These are phyloP conservation scores for Drosophila robusta DNA, from an alignment of 2,888 invertebrate species.

Conservation along the genomic window DNA sequence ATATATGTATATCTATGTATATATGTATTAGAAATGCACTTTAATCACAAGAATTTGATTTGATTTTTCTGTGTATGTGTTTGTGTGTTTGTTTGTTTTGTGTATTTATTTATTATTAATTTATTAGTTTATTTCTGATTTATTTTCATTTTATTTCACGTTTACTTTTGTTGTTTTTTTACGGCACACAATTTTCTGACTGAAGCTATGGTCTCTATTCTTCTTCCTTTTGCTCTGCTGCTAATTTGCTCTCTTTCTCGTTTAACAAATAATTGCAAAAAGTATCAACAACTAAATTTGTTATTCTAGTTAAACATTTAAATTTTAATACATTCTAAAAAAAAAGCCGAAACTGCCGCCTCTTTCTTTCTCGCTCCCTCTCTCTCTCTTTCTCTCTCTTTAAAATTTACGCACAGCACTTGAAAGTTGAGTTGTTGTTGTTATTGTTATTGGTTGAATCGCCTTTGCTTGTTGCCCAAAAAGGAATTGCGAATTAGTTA, in stretches of 20 bases:
- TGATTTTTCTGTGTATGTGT: slow-evolving; percentile 46
- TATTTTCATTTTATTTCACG: slow-evolving; percentile 44
- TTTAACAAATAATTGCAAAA: slow-evolving; percentile 79
- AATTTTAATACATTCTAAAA: slow-evolving; percentile 76
- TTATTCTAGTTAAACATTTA: slow-evolving; percentile 80
- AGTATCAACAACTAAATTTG: slow-evolving; percentile 82
- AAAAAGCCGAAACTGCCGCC: slow-evolving; percentile 73
- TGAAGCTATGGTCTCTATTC: slow-evolving; percentile 36
- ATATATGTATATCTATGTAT: slow-evolving; percentile 42
- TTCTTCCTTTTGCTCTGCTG: slow-evolving; percentile 8
- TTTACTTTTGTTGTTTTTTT: slow-evolving; percentile 17
- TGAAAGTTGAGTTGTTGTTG: slow-evolving; percentile 36
- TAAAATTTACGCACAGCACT: slow-evolving; percentile 45
- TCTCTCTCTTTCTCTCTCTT: slow-evolving; percentile 14
- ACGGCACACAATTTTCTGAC: slow-evolving; percentile 65
- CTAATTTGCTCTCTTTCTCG: slow-evolving; percentile 33
- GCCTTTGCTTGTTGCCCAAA: slow-evolving; percentile 32
- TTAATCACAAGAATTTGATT: slow-evolving; percentile 81
- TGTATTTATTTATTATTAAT: slow-evolving; percentile 15
- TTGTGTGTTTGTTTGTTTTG: slow-evolving; percentile 20
- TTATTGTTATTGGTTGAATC: slow-evolving; percentile 21
- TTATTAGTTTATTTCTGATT: slow-evolving; percentile 38
- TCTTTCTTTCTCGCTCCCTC: slow-evolving; percentile 20
- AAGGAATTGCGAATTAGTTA: slow-evolving; percentile 44
- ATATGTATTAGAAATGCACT: slow-evolving; percentile 77